A percentile compares a stretch with the other conserved stretches of the same genome.
phyloP scores from a whole-genome alignment of 2,113 vertebrate genomes.

The Apus apus region DNA sequence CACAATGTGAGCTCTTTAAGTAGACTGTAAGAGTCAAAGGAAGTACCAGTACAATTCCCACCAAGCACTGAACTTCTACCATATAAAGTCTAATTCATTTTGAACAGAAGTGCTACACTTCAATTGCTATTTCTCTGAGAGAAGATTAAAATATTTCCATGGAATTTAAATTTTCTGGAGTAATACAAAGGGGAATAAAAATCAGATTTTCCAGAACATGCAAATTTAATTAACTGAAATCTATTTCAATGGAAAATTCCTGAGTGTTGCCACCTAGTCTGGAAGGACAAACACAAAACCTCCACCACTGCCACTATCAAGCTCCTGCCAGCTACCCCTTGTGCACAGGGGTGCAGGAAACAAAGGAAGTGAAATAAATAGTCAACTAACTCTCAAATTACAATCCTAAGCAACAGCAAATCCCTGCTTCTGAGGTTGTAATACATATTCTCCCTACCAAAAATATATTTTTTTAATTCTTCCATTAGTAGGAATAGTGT shows the following conservation, averaged over 20 bases:
- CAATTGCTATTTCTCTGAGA: background rate
- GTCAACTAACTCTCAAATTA: background rate
- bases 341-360: background rate
- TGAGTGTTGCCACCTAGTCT: background rate
- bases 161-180: background rate
- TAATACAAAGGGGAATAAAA: background rate
- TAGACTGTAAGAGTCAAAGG: background rate
- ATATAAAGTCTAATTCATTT: background rate
- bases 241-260: background rate
- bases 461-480: background rate
- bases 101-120: background rate
- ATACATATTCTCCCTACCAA: background rate
- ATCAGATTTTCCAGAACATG: background rate
- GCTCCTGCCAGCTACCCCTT: background rate
- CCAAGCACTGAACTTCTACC: background rate
- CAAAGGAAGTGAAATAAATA: background rate
- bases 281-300: background rate
- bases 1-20: background rate
- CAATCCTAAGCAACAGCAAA: background rate
- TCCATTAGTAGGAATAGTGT: background rate
- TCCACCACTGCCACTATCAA: background rate
- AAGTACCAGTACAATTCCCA: background rate
- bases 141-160: constrained; percentile 3
- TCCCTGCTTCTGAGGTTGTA: background rate
- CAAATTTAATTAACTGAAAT: constrained; percentile 19